phyloP scores from a whole-genome alignment of 2,113 vertebrate species.

The Oryzias melastigma region DNA sequence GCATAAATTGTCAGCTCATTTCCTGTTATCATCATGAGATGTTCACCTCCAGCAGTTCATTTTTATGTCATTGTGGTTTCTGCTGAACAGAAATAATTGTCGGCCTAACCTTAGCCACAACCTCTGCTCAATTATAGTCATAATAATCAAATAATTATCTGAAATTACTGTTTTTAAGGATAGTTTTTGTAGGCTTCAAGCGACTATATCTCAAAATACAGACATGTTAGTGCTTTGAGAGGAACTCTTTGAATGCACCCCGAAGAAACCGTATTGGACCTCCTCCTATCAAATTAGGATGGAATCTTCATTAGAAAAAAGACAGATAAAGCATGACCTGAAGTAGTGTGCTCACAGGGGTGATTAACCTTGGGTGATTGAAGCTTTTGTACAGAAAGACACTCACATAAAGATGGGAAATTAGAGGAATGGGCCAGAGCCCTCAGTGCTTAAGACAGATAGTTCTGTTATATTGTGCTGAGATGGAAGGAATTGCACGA shows the following conservation, averaged over 20 bases:
- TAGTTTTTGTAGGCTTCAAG: neutral
- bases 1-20: neutral
- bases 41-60: neutral
- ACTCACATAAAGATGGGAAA: too few species aligned
- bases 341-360: neutral
- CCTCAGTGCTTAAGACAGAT: neutral
- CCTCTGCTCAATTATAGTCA: neutral
- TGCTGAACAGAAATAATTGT: neutral
- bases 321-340: constrained; percentile 7
- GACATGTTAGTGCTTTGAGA: neutral
- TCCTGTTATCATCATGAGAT: neutral
- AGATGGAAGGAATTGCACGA: neutral
- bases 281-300: constrained; percentile 12
- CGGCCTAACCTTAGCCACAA: neutral
- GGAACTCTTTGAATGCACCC: neutral
- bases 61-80: neutral
- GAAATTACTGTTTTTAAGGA: neutral
- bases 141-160: neutral
- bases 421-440: neutral
- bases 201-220: neutral
- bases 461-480: neutral
- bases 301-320: constrained; percentile 14
- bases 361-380: neutral
- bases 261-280: neutral
- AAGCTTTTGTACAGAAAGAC: neutral